These are phyloP conservation scores for Eolophus roseicapilla DNA, from an alignment of 2,113 vertebrate species.

Conservation along the genomic window DNA sequence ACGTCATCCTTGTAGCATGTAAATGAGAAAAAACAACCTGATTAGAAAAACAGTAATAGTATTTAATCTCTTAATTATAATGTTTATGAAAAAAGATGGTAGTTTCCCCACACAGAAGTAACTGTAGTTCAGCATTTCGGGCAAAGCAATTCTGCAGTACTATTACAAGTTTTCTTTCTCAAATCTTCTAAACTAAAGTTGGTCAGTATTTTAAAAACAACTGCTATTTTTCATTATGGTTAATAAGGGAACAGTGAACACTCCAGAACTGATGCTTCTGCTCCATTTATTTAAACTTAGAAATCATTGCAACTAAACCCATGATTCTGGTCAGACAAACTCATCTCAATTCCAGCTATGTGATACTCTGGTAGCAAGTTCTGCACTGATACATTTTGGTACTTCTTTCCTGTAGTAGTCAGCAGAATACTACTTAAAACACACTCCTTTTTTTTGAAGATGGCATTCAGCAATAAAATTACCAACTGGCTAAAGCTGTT, in stretches of 20 bases:
- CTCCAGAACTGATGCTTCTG: background rate
- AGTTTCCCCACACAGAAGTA: background rate
- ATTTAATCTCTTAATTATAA: background rate
- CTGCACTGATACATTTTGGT: background rate
- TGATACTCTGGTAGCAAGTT: background rate
- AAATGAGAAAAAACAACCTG: conserved; percentile 58
- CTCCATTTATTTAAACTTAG: background rate
- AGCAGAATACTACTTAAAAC: background rate
- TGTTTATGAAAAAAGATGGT: background rate
- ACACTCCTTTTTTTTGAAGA: background rate
- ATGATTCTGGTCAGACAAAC: background rate
- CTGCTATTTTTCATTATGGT: background rate
- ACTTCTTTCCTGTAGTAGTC: background rate
- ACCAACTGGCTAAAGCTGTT: background rate
- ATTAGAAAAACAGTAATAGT: conserved; percentile 37
- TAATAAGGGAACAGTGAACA: background rate
- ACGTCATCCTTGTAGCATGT: conserved; percentile 80
- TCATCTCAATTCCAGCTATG: background rate
- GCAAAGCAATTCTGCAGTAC: background rate
- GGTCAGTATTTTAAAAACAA: background rate
- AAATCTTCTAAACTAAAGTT: background rate
- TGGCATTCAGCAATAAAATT: background rate
- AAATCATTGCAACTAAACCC: background rate
- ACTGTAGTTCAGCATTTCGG: background rate
- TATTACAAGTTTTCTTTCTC: background rate